A percentile compares a stretch with the other conserved stretches of the same genome.
Evolutionary conservation across 2,797 vertebrate species (phyloP).

Genomic region (Pantherophis alleghaniensis): DNA sequence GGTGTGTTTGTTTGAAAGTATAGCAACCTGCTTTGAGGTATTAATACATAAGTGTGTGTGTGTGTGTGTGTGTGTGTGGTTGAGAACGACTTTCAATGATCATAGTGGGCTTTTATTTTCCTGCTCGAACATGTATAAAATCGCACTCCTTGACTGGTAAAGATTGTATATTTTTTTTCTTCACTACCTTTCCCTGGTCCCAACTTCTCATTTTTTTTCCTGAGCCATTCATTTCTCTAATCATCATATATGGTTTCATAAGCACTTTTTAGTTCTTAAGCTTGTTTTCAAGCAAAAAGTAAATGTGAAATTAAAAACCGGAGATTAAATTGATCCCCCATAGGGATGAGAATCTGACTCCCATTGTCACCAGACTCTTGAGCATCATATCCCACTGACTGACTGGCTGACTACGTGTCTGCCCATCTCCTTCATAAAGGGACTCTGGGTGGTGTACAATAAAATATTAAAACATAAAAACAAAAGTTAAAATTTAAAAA

Average conservation of each 20-base stretch:
- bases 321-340: not conserved
- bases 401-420: no score
- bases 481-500: not conserved
- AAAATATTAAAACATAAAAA: not conserved
- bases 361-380: not conserved
- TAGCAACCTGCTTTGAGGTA: not conserved
- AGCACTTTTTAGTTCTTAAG: not conserved
- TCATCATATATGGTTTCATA: not conserved
- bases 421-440: not conserved
- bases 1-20: not conserved
- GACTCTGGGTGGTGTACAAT: not conserved
- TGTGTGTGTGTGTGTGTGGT: not conserved
- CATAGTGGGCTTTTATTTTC: not conserved
- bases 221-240: not conserved
- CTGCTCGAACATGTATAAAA: not conserved
- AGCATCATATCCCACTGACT: no score
- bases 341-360: not conserved
- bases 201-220: not conserved
- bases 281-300: not conserved
- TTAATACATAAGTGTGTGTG: not conserved
- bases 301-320: not conserved
- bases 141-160: not conserved
- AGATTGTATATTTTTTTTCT: not conserved
- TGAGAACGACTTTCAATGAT: not conserved
- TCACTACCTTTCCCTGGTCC: not conserved